Evolutionary conservation across 2,797 vertebrate genomes (phyloP), one percentile per base, ranked within the genome.

Genomic region (Pterois miles): DNA sequence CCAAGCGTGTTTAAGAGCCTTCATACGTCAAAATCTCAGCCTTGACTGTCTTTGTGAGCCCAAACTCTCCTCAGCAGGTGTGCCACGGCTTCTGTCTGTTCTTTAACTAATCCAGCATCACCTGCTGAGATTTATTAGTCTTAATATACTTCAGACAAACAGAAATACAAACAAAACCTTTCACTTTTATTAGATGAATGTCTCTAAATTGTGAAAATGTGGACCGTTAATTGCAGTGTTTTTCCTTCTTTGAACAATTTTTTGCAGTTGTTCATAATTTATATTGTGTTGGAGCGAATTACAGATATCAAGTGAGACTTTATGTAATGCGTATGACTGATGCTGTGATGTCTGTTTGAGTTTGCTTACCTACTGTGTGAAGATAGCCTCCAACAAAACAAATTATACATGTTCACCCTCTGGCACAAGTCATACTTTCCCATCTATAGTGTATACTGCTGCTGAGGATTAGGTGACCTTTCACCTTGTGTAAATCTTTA

Each of bases 331-430:
- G 0, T 64, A 14, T 65, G 65, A 53, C n/a, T 78, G 65, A 73
- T 33, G 56, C 16, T 76, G 38, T 64, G 43, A 73, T 86, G 57
- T 76, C 48, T 60, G 68, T 57, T 71, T 63, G 74, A 71, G 57
- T 53, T 68, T 1, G 6, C 52, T 67, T 74, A 62, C 73, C 69
- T 58, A 29, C 40, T 60, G 62, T 71, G 43, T 59, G 63, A 67
- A 58, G 70, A 78, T n/a, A 8, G 12, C 22, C 36, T 7, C 33
- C 13, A 59, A 58, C 57, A 56, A 64, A 78, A 71, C 72, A 8
- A 76, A 78, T 80, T 73, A 68, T 76, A 71, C 52, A 80, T 77
- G 69, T 71, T 62, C 7, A 11, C 43, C 74, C 64, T 50, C 27
- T 34, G 63, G 31, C 67, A 69, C 34, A 23, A 22, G 43, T 22